These are phyloP conservation scores for Macrotrachela quadricornifera DNA, from an alignment of 1,140 invertebrate genomes.

Conservation along the genomic window DNA sequence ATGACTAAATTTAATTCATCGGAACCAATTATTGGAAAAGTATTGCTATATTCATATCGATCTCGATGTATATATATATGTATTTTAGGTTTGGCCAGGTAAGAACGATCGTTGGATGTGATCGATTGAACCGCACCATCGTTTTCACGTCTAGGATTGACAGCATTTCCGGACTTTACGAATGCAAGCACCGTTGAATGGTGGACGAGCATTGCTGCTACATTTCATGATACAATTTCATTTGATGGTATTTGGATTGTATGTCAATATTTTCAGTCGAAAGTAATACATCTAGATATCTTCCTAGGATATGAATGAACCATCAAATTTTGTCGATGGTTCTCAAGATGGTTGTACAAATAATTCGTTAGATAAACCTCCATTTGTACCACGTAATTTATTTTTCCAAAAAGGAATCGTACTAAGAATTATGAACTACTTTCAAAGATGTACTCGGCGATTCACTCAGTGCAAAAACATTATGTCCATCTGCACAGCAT, in stretches of 20 bases:
- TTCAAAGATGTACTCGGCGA: no score
- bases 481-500: no score
- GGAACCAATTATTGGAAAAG: constrained; percentile 40
- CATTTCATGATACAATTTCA: constrained; percentile 38
- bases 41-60: constrained; percentile 21
- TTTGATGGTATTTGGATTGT: constrained; percentile 45
- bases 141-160: no score
- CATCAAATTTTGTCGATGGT: constrained; percentile 55
- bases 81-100: no score
- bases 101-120: no score
- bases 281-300: no score
- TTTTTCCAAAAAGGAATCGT: constrained; percentile 20
- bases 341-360: constrained; percentile 34
- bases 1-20: constrained; percentile 28
- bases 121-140: no score
- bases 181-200: no score
- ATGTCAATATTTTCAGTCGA: no score
- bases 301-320: constrained; percentile 49
- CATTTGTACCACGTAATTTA: constrained; percentile 18
- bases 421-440: constrained; percentile 35
- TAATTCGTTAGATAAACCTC: constrained; percentile 33
- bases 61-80: no score
- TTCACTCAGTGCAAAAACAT: no score
- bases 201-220: constrained; percentile 27
- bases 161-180: no score